These are phyloP conservation scores for Lepidocyrtinus sp. DNA, from an alignment of 2,888 invertebrate species.

Conservation along the genomic window DNA sequence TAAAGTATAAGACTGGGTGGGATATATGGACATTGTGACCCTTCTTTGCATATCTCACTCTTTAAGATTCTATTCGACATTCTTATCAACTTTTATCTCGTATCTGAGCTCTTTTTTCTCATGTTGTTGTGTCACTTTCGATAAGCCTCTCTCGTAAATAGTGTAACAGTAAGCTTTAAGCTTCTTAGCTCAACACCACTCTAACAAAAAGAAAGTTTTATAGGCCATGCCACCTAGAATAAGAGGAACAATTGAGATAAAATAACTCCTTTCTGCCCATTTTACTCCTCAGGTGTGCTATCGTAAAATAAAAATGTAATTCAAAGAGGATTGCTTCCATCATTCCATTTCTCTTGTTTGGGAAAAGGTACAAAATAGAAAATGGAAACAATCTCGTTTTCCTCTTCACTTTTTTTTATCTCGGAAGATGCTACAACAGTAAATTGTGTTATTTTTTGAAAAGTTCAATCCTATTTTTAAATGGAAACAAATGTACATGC, in stretches of 20 bases:
- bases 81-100: neutral
- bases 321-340: constrained; percentile 34
- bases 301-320: constrained; percentile 23
- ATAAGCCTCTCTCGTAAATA: constrained; percentile 33
- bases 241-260: neutral
- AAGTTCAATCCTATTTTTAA: constrained; percentile 41
- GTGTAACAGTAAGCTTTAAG: neutral
- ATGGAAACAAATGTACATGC: neutral
- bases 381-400: constrained; percentile 1
- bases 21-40: neutral
- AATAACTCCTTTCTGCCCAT: neutral
- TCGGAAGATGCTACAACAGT: constrained; percentile 14
- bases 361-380: constrained; percentile 6
- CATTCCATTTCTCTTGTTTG: constrained; percentile 6
- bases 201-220: neutral
- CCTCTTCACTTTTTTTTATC: constrained; percentile 5
- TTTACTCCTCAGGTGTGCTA: neutral
- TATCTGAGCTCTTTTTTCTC: neutral
- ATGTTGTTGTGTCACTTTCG: constrained; percentile 23
- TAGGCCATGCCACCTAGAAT: neutral
- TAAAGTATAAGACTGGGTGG: constrained; percentile 9
- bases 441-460: constrained; percentile 46
- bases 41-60: neutral
- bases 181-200: neutral
- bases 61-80: too few relatives aligned